These are phyloP conservation scores for Erethizon dorsatum DNA, from an alignment of 2,797 vertebrate genomes.

Conservation along the genomic window DNA sequence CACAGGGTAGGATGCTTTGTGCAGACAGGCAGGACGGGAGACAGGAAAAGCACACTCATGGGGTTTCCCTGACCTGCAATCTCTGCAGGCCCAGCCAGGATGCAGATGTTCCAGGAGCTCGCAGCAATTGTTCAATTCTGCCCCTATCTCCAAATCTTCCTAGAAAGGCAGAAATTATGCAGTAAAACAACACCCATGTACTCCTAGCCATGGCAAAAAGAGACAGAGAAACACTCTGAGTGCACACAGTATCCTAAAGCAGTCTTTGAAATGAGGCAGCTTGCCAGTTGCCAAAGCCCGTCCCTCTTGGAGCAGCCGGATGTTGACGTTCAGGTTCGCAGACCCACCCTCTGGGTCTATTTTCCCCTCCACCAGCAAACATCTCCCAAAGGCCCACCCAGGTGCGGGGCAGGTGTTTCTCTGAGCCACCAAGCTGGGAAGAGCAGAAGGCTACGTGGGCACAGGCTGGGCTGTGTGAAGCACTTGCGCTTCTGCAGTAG, in stretches of 20 bases:
- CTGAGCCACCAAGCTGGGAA: not conserved
- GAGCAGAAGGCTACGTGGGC: not conserved
- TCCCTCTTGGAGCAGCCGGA: not conserved
- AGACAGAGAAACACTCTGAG: not conserved
- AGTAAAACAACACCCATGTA: accelerated
- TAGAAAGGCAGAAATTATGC: not conserved
- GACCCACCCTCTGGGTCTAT: not conserved
- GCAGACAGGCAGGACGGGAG: not conserved
- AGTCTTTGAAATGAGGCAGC: not conserved
- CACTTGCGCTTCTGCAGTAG: not conserved
- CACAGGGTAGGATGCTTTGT: accelerated
- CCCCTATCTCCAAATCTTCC: not conserved
- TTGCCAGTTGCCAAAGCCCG: not conserved
- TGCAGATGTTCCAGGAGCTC: not conserved
- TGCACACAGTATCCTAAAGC: not conserved
- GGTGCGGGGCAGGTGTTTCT: not conserved
- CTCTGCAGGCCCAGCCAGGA: accelerated
- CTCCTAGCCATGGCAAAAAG: not conserved
- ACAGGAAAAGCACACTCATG: accelerated
- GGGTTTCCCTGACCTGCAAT: accelerated
- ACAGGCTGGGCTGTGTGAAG: not conserved
- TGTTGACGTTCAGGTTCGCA: not conserved
- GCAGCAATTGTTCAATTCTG: accelerated
- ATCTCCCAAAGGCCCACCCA: not conserved
- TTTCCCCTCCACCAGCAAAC: not conserved